phyloP scores from a whole-genome alignment of 2,888 invertebrate species.

The Ypsolopha sequella region DNA sequence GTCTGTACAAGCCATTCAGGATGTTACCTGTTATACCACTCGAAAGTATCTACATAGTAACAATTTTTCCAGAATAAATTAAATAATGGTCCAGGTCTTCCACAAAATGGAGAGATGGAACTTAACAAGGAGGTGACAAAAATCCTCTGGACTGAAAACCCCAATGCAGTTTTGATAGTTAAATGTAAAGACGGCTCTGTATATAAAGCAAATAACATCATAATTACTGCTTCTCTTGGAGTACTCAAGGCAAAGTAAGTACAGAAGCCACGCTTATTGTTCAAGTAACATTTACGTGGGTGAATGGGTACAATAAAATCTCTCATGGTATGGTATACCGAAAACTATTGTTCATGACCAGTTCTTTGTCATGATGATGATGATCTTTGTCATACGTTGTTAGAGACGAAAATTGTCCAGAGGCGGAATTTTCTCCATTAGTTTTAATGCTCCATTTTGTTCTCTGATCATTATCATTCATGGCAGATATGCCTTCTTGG shows the following conservation, averaged over 20 bases:
- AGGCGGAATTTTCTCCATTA: too few relatives aligned
- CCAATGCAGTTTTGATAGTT: background rate
- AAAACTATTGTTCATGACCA: too few relatives aligned
- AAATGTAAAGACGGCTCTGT: slow-evolving; percentile 3
- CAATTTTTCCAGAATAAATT: background rate
- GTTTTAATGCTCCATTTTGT: too few relatives aligned
- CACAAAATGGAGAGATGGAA: background rate
- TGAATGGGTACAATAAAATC: too few relatives aligned
- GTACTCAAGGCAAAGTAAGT: slow-evolving; percentile 2
- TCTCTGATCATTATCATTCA: too few relatives aligned
- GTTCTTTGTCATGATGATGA: too few relatives aligned
- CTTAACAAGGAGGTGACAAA: slow-evolving; percentile 2
- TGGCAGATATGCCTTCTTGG: too few relatives aligned
- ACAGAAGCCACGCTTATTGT: background rate
- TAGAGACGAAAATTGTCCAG: too few relatives aligned
- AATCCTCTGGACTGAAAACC: background rate
- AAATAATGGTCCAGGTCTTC: slow-evolving; percentile 1
- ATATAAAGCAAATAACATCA: slow-evolving; percentile 1
- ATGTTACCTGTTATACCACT: background rate
- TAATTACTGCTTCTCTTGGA: slow-evolving; percentile 4
- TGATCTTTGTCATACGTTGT: too few relatives aligned
- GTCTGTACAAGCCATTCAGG: too few relatives aligned
- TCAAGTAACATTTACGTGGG: too few relatives aligned
- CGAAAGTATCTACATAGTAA: background rate
- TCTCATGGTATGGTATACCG: too few relatives aligned